These are phyloP conservation scores for Gerosis bhagava DNA, from an alignment of 2,888 invertebrate species.

Conservation along the genomic window DNA sequence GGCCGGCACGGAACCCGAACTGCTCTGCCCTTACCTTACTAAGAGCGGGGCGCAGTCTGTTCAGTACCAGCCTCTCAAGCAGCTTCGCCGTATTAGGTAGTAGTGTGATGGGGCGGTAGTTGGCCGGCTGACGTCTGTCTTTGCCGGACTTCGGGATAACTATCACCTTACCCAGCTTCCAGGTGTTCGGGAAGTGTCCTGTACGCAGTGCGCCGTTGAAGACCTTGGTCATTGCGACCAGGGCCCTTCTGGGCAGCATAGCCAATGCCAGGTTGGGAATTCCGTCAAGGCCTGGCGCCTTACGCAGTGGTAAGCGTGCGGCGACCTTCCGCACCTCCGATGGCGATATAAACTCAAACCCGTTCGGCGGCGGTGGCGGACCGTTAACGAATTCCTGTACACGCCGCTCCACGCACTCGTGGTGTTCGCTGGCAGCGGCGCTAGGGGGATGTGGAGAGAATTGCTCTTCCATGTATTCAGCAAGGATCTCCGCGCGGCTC, in stretches of 20 bases:
- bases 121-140: constrained; percentile 20
- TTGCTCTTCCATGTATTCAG: neutral
- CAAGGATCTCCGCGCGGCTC: neutral
- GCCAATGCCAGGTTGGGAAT: neutral
- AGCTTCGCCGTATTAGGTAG: constrained; percentile 28
- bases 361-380: neutral
- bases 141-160: constrained; percentile 34
- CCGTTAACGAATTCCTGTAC: neutral
- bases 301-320: neutral
- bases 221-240: neutral
- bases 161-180: constrained; percentile 26
- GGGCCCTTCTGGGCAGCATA: neutral
- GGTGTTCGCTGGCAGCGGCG: neutral
- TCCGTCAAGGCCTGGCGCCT: constrained; percentile 1
- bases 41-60: neutral
- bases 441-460: neutral
- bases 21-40: constrained; percentile 3
- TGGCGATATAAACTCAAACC: neutral
- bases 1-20: constrained; percentile 3
- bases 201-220: neutral
- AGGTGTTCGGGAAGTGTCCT: constrained; percentile 1
- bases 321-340: neutral
- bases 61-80: constrained; percentile 29
- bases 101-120: constrained; percentile 32
- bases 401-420: neutral